Base-by-base conservation (phyloP, 2,888 invertebrate species). In the Apodemia mormo region DNA sequence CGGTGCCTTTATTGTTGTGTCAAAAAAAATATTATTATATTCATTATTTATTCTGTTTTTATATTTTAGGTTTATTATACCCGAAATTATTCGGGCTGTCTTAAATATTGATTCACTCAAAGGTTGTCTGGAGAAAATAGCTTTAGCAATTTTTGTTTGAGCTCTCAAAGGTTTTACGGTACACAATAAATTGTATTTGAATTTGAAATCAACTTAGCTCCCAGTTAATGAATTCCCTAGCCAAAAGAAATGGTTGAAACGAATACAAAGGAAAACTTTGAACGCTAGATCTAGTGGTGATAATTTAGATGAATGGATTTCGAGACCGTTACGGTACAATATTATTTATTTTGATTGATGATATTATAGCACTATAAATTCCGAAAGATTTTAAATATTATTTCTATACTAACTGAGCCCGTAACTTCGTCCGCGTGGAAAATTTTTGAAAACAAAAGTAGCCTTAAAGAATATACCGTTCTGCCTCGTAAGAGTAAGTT, bases 121-220 rank as follows among this genome's bases (percentile, higher is more conserved):
- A 29, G 33, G 29, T 12, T 61, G 29, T 33, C 49, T 14, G 49
- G 49, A 49, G 5, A 49, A 30, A 30, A 61, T 58, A 29, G 58
- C 30, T 58, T 58, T 30, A 58, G 58, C 58, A 58, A 58, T 58
- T 30, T 58, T 58, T 30, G 33, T 58, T 58, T 30, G 12, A 58
- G 12, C 58, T 33, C 12, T 58, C 58, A 58, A 58, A 58, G 30
- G 58, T 58, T 58, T 58, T 58, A 12, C 58, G 30, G 58, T 29
- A 29, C 30, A 29, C 30, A 58, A 58, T 58, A 58, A 58, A 58
- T 33, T 33, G 30, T 58, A 30, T 58, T 58, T 58, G 58, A 58
- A 58, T 58, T 12, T 58, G 58, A 58, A 58, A 58, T 61, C 33
- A 61, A 33, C 58, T 61, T 61, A 30, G 33, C 33, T 10, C 14